These are phyloP conservation scores for Proisotoma minuta DNA, from an alignment of 2,888 invertebrate species.

Conservation along the genomic window DNA sequence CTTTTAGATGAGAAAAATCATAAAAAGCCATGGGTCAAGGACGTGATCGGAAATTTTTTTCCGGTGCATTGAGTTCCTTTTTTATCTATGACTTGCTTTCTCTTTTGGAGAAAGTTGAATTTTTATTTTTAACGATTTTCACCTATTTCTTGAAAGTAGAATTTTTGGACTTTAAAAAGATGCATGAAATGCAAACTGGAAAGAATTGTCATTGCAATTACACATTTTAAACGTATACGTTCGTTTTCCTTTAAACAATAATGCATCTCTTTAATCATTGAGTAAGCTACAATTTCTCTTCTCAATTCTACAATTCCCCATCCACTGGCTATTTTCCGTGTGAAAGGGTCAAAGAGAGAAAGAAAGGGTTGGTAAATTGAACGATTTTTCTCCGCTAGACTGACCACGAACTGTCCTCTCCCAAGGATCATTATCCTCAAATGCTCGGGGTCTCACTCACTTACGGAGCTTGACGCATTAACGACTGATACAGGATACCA, in stretches of 20 bases:
- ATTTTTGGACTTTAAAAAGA: too few relatives aligned
- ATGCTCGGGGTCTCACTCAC: neutral
- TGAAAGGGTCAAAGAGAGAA: neutral
- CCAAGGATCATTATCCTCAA: neutral
- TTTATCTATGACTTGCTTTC: neutral
- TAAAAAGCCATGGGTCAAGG: conserved; percentile 41
- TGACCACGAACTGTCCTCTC: neutral
- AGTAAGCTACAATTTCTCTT: too few relatives aligned
- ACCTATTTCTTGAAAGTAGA: too few relatives aligned
- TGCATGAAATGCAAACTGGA: too few relatives aligned
- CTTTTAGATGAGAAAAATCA: conserved; percentile 45
- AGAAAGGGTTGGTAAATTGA: neutral
- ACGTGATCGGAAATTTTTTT: conserved; percentile 41
- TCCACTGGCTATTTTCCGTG: too few relatives aligned
- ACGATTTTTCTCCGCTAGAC: neutral
- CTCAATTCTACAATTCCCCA: too few relatives aligned
- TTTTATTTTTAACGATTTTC: neutral
- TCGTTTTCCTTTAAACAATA: too few relatives aligned
- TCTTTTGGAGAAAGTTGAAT: neutral
- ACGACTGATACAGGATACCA: too few relatives aligned
- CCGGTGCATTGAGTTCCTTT: neutral
- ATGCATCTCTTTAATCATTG: too few relatives aligned
- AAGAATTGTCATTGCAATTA: too few relatives aligned
- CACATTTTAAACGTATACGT: too few relatives aligned
- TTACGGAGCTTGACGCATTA: too few relatives aligned